Evolutionary conservation across 1,140 invertebrate species (phyloP).

Genomic region (Daktulosphaira vitifoliae): DNA sequence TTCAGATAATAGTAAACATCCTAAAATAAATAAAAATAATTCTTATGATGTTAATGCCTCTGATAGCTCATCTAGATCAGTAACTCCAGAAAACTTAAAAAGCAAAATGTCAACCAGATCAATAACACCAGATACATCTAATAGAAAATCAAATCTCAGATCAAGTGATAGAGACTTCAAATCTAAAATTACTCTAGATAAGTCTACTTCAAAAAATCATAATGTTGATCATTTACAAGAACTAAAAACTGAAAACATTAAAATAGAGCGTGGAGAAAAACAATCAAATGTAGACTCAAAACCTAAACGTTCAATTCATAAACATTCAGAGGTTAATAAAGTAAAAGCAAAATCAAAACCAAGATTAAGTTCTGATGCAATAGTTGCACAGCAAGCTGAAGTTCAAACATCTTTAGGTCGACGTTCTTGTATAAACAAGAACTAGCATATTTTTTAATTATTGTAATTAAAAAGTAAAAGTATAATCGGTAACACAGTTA

Average conservation of each 20-base stretch:
- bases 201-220: not conserved
- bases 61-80: slow-evolving; percentile 11
- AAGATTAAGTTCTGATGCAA: slow-evolving; percentile 1
- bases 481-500: too few species aligned
- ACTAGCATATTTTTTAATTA: too few species aligned
- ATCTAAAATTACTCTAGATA: not conserved
- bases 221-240: not conserved
- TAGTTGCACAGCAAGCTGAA: not conserved
- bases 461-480: too few species aligned
- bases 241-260: not conserved
- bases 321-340: slow-evolving; percentile 1
- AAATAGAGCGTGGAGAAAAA: not conserved
- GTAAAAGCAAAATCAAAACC: not conserved
- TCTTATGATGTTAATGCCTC: not conserved
- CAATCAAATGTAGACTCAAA: not conserved
- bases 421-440: slow-evolving; percentile 12
- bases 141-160: slow-evolving; percentile 18
- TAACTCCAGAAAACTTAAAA: slow-evolving; percentile 10
- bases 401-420: not conserved
- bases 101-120: not conserved
- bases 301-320: not conserved
- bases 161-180: slow-evolving; percentile 1
- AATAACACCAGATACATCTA: not conserved
- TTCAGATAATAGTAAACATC: slow-evolving; percentile 7
- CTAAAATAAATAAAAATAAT: not conserved